These are phyloP conservation scores for Sisyra terminalis DNA, from an alignment of 2,888 invertebrate genomes.

Conservation along the genomic window DNA sequence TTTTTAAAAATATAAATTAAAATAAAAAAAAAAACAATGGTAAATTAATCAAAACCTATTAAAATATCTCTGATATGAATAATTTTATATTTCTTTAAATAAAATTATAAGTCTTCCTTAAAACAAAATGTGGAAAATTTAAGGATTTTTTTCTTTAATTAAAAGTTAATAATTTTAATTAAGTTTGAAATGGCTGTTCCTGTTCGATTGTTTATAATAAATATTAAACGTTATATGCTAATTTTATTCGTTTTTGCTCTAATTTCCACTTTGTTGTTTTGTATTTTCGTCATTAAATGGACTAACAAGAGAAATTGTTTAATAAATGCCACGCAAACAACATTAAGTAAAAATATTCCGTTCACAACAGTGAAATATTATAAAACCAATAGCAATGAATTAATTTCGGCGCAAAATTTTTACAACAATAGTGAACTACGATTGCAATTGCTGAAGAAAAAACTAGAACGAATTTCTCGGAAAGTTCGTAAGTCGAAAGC, in stretches of 20 bases:
- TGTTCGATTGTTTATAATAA: slow-evolving; percentile 12
- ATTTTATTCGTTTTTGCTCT: not conserved
- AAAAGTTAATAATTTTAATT: slow-evolving; percentile 1
- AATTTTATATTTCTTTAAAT: no score
- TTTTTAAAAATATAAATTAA: no score
- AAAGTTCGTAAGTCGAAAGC: slow-evolving; percentile 16
- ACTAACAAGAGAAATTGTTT: slow-evolving; percentile 3
- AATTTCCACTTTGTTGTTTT: slow-evolving; percentile 1
- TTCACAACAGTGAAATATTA: not conserved
- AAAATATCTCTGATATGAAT: no score
- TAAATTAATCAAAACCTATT: no score
- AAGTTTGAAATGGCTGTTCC: slow-evolving; percentile 8
- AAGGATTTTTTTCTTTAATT: not conserved
- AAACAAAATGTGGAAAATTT: no score
- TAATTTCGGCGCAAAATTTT: slow-evolving; percentile 6
- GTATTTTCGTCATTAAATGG: slow-evolving; percentile 3
- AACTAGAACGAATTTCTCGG: slow-evolving; percentile 17
- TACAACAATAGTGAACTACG: slow-evolving; percentile 14
- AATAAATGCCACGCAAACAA: not conserved
- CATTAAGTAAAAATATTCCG: not conserved
- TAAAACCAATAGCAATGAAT: not conserved
- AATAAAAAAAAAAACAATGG: no score
- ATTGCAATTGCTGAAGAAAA: slow-evolving; percentile 16
- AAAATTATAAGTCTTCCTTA: no score
- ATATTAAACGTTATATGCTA: slow-evolving; percentile 9